A percentile compares a stretch with the other conserved stretches of the same genome.
Evolutionary conservation across 1,140 invertebrate genomes (phyloP).

Genomic region (Octopus sinensis): DNA sequence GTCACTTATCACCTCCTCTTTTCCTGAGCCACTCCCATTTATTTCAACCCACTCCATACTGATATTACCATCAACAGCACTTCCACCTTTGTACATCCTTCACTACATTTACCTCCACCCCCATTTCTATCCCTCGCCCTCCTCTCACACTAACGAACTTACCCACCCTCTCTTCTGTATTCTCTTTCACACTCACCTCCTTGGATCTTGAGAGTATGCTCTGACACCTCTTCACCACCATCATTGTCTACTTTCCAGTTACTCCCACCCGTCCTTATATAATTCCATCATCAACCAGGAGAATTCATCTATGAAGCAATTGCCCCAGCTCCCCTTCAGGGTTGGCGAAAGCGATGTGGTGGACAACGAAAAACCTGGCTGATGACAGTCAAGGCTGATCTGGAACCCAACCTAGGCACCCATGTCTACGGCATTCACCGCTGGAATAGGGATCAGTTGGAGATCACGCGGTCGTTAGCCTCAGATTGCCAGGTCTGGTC

Average conservation of each 20-base stretch:
- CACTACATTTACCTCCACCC: background rate
- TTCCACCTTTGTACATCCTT: background rate
- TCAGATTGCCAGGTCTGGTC: no score
- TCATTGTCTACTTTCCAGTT: background rate
- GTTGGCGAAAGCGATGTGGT: no score
- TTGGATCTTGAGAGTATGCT: background rate
- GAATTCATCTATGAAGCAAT: no score
- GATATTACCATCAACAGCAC: background rate
- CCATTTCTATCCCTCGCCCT: background rate
- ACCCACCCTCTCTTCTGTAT: background rate
- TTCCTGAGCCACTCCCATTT: background rate
- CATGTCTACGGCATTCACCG: no score
- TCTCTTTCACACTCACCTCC: background rate
- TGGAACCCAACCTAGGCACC: no score
- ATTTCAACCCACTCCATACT: background rate
- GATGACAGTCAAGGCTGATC: no score
- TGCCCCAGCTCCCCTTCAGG: no score
- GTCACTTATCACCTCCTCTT: background rate
- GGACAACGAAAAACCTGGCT: no score
- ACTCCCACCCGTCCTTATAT: background rate
- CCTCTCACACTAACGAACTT: background rate
- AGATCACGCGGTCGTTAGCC: no score
- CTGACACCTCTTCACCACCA: background rate
- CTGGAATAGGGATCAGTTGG: no score
- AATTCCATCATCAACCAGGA: no score